Base-by-base conservation (phyloP, 1,140 invertebrate species). In the Drosophila guanche region DNA sequence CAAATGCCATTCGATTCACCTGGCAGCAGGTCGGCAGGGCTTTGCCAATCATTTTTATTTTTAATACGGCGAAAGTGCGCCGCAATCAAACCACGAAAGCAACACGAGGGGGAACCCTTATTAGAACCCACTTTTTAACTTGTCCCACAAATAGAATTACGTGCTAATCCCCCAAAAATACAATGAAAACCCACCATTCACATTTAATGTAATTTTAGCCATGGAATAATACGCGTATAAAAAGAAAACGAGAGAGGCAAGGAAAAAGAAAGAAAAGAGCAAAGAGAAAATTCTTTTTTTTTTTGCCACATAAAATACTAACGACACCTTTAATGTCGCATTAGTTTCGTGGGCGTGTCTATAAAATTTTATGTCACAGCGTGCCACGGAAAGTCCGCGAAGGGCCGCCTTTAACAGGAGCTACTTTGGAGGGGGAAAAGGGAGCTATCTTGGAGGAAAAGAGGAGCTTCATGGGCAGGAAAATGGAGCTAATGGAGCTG, bases 291-390 rank as follows among this genome's bases (percentile, higher is more conserved):
- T 27, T 5, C 1, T 20, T 20, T 20, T 20, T 10, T 76, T 58
- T 73, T 61, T 48, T 46, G 58, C 53, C 47, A 46, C 71, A 76
- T 62, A 67, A 67, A 73, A 76, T 76, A 76, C 71, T 76, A 85
- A 86, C 68, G 73, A 78, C 69, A 77, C 72, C 78, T 70, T 37
- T 74, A 88, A 88, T 78, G 77, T 33, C 59, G 73, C 67, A 75
- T 85, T 83, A 86, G 76, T 88, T 85, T 73, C 45, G 63, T 60
- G 60, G 61, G 66, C 66, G 57, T 71, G 71, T 60, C 33, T 71
- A 58, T 76, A 76, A 80, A 47, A 79, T 68, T 76, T 81, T 53
- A 79, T 79, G 76, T 40, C 29, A 7, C 60, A 40, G 41, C 29
- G 29, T 8, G 33, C 23, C 52, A 37, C 52, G 27, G 58, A 42